Conservation (phyloP, 2,797 vertebrate species). For the Pelodytes ibericus region DNA sequence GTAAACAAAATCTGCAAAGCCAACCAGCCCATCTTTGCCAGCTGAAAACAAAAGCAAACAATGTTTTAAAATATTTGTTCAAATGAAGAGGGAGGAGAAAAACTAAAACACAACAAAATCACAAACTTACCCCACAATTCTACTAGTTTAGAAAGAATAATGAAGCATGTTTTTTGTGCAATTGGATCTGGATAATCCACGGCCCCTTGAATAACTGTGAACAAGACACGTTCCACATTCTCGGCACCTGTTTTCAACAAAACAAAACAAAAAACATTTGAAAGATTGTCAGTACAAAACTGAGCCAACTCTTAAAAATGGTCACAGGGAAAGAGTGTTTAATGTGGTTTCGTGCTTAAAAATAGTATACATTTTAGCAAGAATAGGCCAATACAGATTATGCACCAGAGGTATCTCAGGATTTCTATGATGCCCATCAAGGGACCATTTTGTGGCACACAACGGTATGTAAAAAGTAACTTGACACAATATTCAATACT, state of each 20-base stretch:
- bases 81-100: background rate
- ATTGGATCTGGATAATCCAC: conserved; percentile 96
- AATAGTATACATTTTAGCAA: too few species aligned
- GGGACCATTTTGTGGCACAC: too few species aligned
- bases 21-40: conserved; percentile 92
- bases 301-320: too few species aligned
- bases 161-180: conserved; percentile 98
- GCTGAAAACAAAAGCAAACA: conserved; percentile 69
- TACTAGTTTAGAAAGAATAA: conserved; percentile 91
- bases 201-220: conserved; percentile 95
- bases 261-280: background rate
- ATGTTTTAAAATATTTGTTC: background rate
- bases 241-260: conserved; percentile 81
- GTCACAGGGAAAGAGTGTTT: too few species aligned
- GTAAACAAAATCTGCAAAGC: conserved; percentile 97
- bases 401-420: too few species aligned
- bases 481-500: too few species aligned
- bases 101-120: background rate
- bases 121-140: conserved; percentile 91
- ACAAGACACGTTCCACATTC: conserved; percentile 89
- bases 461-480: too few species aligned
- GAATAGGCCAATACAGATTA: too few species aligned
- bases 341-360: too few species aligned
- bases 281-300: background rate
- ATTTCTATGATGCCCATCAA: too few species aligned